Percentiles rank a stretch among this genome's conserved stretches.
Conservation (phyloP, 2,888 invertebrate species). For the Nomada flava region DNA sequence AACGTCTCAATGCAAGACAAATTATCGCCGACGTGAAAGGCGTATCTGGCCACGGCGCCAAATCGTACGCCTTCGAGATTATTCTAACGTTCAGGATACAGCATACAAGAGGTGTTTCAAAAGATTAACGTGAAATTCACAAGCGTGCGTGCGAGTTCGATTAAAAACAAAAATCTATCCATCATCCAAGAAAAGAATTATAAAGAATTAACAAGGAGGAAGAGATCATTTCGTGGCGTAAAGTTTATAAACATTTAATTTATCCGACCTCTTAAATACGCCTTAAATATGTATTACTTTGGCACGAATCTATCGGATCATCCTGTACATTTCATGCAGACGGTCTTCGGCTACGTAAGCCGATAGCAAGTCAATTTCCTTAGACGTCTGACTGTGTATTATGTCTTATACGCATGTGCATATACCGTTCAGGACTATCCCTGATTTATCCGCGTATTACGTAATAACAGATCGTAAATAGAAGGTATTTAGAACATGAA, state of each 20-base stretch:
- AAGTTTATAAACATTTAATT: too few species aligned
- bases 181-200: too few species aligned
- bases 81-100: not conserved
- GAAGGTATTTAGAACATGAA: conserved; percentile 59
- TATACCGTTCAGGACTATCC: conserved; percentile 26
- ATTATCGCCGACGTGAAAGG: conserved; percentile 21
- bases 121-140: too few species aligned
- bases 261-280: too few species aligned
- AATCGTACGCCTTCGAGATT: not conserved
- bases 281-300: too few species aligned
- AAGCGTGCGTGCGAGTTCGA: too few species aligned
- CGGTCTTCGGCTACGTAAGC: conserved; percentile 24
- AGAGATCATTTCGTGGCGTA: too few species aligned
- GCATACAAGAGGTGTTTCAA: too few species aligned
- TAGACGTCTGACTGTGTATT: conserved; percentile 61
- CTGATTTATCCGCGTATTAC: conserved; percentile 65
- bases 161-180: too few species aligned
- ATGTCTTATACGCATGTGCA: too few species aligned
- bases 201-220: too few species aligned
- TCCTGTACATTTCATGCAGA: conserved; percentile 17
- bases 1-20: conserved; percentile 34
- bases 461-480: conserved; percentile 67
- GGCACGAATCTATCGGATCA: too few species aligned
- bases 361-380: conserved; percentile 55
- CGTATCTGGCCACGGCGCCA: not conserved